phyloP scores from a whole-genome alignment of 2,797 vertebrate genomes.

The Miopithecus talapoin region DNA sequence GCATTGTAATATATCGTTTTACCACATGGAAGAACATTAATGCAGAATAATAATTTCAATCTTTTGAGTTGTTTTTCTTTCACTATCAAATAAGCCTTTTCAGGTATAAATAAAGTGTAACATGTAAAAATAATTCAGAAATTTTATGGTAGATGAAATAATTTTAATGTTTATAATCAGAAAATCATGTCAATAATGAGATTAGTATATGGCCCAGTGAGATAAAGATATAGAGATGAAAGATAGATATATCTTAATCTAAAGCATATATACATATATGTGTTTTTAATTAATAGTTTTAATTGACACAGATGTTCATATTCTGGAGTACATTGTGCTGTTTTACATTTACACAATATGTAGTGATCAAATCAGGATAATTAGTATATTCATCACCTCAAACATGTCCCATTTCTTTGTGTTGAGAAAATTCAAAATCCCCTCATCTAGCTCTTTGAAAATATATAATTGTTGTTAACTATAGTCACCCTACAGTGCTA shows the following conservation, averaged over 20 bases:
- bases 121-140: slow-evolving; percentile 18
- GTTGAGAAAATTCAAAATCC: neutral
- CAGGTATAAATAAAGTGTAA: slow-evolving; percentile 31
- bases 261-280: neutral
- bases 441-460: neutral
- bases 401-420: neutral
- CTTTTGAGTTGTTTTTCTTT: neutral
- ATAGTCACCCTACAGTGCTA: neutral
- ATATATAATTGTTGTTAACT: neutral
- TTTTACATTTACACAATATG: neutral
- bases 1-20: slow-evolving; percentile 53
- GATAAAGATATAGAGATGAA: neutral
- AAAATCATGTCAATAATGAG: neutral
- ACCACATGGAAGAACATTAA: slow-evolving; percentile 39
- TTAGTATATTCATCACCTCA: neutral
- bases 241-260: neutral
- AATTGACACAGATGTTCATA: neutral
- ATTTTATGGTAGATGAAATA: neutral
- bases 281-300: neutral
- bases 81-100: neutral
- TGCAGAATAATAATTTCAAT: slow-evolving; percentile 23
- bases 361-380: neutral
- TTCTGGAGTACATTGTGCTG: neutral
- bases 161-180: neutral
- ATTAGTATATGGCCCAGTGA: neutral